phyloP scores from a whole-genome alignment of 2,797 vertebrate genomes.

The Smutsia temminckii region DNA sequence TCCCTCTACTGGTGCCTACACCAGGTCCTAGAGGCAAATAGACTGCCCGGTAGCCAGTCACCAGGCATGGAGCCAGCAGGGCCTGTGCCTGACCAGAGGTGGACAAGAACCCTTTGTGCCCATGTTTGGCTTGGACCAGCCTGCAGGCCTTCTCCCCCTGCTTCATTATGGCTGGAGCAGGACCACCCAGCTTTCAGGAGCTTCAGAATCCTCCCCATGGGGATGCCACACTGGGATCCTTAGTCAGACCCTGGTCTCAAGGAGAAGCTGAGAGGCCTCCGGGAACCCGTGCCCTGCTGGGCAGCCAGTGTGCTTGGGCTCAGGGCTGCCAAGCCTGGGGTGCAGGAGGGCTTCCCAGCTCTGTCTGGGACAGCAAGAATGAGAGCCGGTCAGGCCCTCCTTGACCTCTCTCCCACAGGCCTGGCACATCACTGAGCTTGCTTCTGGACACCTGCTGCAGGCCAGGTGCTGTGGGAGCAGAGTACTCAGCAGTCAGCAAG shows the following conservation, averaged over 20 bases:
- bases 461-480: background rate
- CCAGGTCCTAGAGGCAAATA: constrained; percentile 28
- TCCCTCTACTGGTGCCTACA: background rate
- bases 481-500: background rate
- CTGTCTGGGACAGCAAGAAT: too few species aligned
- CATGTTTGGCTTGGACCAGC: background rate
- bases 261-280: fast-evolving
- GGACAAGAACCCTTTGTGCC: constrained; percentile 66
- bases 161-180: background rate
- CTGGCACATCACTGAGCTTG: too few species aligned
- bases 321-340: background rate
- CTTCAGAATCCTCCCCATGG: background rate
- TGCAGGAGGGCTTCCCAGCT: fast-evolving
- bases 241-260: background rate
- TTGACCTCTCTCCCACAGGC: fast-evolving
- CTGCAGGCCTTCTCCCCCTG: background rate
- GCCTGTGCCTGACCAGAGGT: constrained; percentile 7
- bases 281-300: fast-evolving
- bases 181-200: background rate
- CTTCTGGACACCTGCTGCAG: background rate
- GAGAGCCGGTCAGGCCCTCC: too few species aligned
- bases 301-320: too few species aligned
- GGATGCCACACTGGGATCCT: background rate
- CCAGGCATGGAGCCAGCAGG: background rate
- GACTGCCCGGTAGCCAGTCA: background rate